Base-by-base conservation (phyloP, 2,888 invertebrate species). In the Cylloceria caligata region DNA sequence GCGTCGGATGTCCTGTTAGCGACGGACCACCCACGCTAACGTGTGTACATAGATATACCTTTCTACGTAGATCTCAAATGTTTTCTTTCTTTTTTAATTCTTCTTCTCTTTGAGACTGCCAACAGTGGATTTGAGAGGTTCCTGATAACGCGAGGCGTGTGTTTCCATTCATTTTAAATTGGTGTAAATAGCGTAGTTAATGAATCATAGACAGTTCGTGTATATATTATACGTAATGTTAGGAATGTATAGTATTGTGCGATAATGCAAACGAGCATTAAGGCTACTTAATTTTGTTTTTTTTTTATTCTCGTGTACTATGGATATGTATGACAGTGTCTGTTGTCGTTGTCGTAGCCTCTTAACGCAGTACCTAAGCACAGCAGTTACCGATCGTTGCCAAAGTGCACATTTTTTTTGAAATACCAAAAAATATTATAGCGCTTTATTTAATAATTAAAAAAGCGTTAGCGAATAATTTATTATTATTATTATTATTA, bases 11-110 rank as follows among this genome's bases (percentile, higher is more conserved):
- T 83, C 74, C 83, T 78, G 77, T 72, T 71, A 78, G 73, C 55
- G 49, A 9, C 45, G 83, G 91, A 91, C 91, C 91, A 91, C 91
- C 91, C 91, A 90, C 89, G 86, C 87, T n/a, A 80, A 80, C 81
- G 76, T 68, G 13, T 82, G 81, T 82, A 82, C 78, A 82, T 78
- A 82, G 69, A 75, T 62, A 68, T 64, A 13, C 52, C 60, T 62
- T 55, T 74, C n/a, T 39, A 13, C 39, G 36, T 60, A 69, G 69
- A 75, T 55, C 73, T 36, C 69, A 39, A 55, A 7, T 42, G 34
- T 49, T 34, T 45, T 65, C 16, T 73, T 73, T 71, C 16, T 67
- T 67, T 57, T 60, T n/a, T 69, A n/a, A n/a, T n/a, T 69, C 49
- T 62, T 45, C 36, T 57, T 52, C 21, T 57, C 36, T 62, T n/a